Evolutionary conservation across 2,797 vertebrate genomes (phyloP).

Genomic region (Typhlichthys subterraneus): DNA sequence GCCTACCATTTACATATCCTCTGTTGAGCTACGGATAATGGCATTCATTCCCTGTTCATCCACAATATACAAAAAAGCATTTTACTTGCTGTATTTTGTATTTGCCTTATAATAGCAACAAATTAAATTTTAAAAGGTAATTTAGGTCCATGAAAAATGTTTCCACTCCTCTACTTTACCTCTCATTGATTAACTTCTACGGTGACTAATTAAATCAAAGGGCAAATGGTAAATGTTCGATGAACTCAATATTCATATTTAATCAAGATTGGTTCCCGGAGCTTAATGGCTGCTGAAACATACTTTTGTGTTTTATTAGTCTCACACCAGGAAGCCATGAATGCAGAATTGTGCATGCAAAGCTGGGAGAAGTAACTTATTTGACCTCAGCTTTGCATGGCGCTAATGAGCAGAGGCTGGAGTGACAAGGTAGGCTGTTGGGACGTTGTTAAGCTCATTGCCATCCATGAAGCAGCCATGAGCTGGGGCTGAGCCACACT

Average conservation of each 20-base stretch:
- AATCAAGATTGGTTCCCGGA: background rate
- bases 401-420: background rate
- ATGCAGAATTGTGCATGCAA: background rate
- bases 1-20: conserved; percentile 31
- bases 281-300: background rate
- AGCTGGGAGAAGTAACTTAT: background rate
- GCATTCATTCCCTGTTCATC: conserved; percentile 45
- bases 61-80: background rate
- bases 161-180: background rate
- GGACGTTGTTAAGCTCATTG: conserved; percentile 15
- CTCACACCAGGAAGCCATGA: background rate
- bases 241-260: background rate
- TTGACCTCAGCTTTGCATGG: background rate
- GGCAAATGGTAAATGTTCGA: background rate
- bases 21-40: conserved; percentile 31
- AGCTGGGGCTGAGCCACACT: background rate
- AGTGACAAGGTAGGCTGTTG: conserved; percentile 10
- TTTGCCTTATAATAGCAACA: no score
- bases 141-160: background rate
- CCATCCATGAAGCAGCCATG: background rate
- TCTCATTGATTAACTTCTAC: background rate
- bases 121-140: background rate
- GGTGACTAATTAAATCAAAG: background rate
- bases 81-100: no score
- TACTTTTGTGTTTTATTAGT: background rate